phyloP scores from a whole-genome alignment of 2,113 vertebrate species.

The Pseudopipra pipra region DNA sequence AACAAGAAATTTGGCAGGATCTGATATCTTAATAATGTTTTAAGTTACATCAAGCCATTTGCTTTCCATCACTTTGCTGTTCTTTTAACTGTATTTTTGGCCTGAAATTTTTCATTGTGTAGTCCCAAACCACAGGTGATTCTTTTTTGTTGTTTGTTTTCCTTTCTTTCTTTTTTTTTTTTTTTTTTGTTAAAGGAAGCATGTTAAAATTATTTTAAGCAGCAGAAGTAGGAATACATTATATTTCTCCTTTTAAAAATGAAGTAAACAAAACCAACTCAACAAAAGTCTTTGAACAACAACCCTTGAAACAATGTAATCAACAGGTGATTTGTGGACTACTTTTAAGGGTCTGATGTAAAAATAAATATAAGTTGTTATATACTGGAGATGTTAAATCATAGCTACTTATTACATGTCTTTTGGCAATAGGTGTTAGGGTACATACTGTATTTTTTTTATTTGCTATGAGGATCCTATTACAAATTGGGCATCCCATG shows the following conservation, averaged over 20 bases:
- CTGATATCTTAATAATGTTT: background rate
- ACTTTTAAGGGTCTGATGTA: background rate
- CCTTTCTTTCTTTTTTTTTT: background rate
- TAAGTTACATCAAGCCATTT: background rate
- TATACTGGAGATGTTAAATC: background rate
- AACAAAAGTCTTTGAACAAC: background rate
- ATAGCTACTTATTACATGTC: background rate
- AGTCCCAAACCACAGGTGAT: background rate
- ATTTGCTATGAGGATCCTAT: background rate
- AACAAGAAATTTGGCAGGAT: background rate
- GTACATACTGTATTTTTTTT: background rate
- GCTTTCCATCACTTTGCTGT: background rate
- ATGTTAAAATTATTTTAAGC: background rate
- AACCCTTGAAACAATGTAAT: background rate
- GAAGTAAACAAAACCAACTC: background rate
- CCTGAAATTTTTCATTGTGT: conserved; percentile 5
- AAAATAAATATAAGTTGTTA: background rate
- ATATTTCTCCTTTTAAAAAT: background rate
- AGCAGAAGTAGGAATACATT: background rate
- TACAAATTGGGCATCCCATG: background rate
- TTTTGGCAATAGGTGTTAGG: background rate
- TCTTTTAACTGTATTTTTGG: background rate
- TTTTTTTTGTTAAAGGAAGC: background rate
- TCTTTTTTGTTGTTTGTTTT: background rate
- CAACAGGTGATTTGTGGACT: background rate